A percentile compares a stretch with the other conserved stretches of the same genome.
Evolutionary conservation across 2,797 vertebrate species (phyloP).

Genomic region (Amblyopsis hoosieri): DNA sequence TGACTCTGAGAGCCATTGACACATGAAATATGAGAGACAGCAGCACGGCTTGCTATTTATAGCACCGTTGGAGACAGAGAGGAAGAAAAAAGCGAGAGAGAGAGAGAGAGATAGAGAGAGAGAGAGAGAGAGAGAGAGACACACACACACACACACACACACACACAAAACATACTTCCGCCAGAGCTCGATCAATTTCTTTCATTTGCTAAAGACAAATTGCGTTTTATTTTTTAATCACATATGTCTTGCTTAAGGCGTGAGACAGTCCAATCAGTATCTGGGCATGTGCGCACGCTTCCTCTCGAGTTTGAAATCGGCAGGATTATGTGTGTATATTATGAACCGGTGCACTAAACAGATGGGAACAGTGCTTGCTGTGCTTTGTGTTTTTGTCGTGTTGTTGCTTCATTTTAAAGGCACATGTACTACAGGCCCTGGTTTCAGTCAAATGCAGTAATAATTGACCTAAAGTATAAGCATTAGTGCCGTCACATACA

Average conservation of each 20-base stretch:
- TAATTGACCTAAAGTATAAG: too few species aligned
- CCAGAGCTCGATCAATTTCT: slow-evolving; percentile 59
- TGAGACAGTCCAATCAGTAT: slow-evolving; percentile 16
- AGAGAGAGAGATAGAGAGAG: not conserved
- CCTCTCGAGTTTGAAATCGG: too few species aligned
- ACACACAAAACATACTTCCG: slow-evolving; percentile 37
- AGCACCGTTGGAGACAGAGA: slow-evolving; percentile 57
- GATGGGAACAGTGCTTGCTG: too few species aligned
- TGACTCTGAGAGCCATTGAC: slow-evolving; percentile 73
- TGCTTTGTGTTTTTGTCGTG: too few species aligned
- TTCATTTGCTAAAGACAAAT: slow-evolving; percentile 47
- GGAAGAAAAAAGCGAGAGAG: slow-evolving; percentile 8
- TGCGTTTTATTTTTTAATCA: slow-evolving; percentile 32
- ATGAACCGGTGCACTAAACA: too few species aligned
- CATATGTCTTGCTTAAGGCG: slow-evolving; percentile 22
- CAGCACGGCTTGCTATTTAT: slow-evolving; percentile 77
- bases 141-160: too few species aligned
- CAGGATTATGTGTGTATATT: too few species aligned
- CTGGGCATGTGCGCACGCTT: not conserved
- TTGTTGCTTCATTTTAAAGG: too few species aligned
- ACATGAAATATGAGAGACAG: slow-evolving; percentile 82
- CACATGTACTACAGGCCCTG: too few species aligned
- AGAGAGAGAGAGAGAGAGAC: slow-evolving; percentile 8
- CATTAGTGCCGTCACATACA: too few species aligned
- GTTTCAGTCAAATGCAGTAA: too few species aligned